phyloP scores from a whole-genome alignment of 2,797 vertebrate species.

The Epinephelus malabaricus region DNA sequence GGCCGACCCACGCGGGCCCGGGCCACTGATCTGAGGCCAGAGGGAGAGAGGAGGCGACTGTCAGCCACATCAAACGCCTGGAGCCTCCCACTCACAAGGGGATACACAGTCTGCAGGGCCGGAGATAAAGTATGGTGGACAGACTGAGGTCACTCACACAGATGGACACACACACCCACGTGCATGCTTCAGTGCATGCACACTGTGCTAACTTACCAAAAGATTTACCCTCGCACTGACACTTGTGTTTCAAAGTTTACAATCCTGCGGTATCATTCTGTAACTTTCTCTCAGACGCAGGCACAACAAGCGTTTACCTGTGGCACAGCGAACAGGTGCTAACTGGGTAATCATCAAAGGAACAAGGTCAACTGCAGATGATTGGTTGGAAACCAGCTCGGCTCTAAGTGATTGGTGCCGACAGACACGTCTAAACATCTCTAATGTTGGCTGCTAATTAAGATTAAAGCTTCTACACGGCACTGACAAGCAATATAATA shows the following conservation, averaged over 20 bases:
- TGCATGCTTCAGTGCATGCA: slow-evolving; percentile 21
- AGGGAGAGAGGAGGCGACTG: slow-evolving; percentile 61
- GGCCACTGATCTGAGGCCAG: slow-evolving; percentile 72
- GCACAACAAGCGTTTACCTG: slow-evolving; percentile 48
- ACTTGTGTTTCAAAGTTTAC: not conserved
- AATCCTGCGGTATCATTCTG: not conserved
- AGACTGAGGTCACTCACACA: slow-evolving; percentile 69
- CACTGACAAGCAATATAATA: slow-evolving; percentile 62
- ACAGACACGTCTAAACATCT: slow-evolving; percentile 77
- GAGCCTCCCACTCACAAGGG: slow-evolving; percentile 70
- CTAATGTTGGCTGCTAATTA: slow-evolving; percentile 70
- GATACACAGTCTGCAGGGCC: slow-evolving; percentile 43
- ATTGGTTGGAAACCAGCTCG: slow-evolving; percentile 40
- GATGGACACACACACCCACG: slow-evolving; percentile 41
- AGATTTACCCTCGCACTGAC: not conserved
- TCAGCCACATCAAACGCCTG: slow-evolving; percentile 74
- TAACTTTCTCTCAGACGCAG: not conserved
- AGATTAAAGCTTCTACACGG: slow-evolving; percentile 63
- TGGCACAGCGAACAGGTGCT: slow-evolving; percentile 54
- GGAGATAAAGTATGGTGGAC: slow-evolving; percentile 40
- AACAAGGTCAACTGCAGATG: slow-evolving; percentile 53
- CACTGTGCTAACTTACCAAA: slow-evolving; percentile 16
- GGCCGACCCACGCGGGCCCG: slow-evolving; percentile 50
- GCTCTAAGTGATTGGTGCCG: slow-evolving; percentile 64
- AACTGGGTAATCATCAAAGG: slow-evolving; percentile 41